phyloP scores from a whole-genome alignment of 2,113 vertebrate genomes.

The Redunca redunca region DNA sequence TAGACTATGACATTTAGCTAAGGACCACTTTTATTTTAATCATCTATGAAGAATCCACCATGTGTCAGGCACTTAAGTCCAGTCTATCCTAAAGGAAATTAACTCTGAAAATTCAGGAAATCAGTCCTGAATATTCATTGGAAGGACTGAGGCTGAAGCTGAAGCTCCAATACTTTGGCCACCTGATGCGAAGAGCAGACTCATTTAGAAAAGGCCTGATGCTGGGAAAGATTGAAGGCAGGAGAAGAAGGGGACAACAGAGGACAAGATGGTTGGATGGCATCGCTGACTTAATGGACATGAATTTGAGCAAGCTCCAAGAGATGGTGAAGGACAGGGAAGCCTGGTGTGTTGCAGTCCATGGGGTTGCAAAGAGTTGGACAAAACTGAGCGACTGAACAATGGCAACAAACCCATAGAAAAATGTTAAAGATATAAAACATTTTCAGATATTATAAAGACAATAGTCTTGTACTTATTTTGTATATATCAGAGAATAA shows the following conservation, averaged over 20 bases:
- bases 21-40: conserved; percentile 12
- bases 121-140: not conserved
- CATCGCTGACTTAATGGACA: rapidly evolving
- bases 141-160: not conserved
- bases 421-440: not conserved
- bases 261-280: not conserved
- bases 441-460: not conserved
- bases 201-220: not conserved
- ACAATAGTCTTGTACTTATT: not conserved
- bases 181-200: not conserved
- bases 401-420: not conserved
- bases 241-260: not conserved
- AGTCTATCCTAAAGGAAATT: not conserved
- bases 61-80: not conserved
- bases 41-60: not conserved
- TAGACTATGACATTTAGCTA: not conserved
- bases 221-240: not conserved
- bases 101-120: not conserved
- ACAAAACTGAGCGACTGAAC: not conserved
- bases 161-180: not conserved
- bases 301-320: not conserved
- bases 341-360: not conserved
- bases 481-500: not conserved
- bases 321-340: not conserved
- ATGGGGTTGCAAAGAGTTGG: not conserved